Evolutionary conservation across 2,888 invertebrate genomes (phyloP).

Genomic region (Megastigmus dorsalis): DNA sequence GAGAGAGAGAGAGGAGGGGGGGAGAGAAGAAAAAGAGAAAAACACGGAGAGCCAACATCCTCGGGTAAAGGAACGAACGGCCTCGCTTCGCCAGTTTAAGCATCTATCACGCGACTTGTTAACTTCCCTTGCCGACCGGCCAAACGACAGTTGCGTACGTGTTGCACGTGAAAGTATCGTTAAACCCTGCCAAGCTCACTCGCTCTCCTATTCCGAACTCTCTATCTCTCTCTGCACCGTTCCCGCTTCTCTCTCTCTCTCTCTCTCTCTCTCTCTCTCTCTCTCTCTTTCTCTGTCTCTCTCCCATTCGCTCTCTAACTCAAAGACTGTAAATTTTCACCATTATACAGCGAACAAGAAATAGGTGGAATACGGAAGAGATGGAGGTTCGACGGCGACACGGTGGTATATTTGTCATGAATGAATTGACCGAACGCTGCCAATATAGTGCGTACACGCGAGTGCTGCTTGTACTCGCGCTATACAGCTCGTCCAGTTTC

Average conservation of each 20-base stretch:
- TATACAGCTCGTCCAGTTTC: no score
- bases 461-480: no score
- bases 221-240: neutral
- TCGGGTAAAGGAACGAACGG: neutral
- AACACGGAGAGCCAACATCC: neutral
- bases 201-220: no score
- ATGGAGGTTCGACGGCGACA: conserved; percentile 7
- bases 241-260: neutral
- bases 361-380: conserved; percentile 36
- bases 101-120: conserved; percentile 38
- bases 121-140: neutral
- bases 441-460: conserved; percentile 14
- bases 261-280: neutral
- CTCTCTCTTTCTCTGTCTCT: neutral
- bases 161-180: conserved; percentile 44
- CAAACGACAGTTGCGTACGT: conserved; percentile 37
- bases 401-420: conserved; percentile 27
- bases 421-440: conserved; percentile 22
- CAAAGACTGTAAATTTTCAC: conserved; percentile 37
- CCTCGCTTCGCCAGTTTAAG: conserved; percentile 29
- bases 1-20: neutral
- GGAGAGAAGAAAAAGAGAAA: neutral
- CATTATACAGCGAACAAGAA: conserved; percentile 43
- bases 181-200: conserved; percentile 28
- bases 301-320: neutral